Base-by-base conservation (phyloP, 2,113 vertebrate species). In the Sturnus vulgaris region DNA sequence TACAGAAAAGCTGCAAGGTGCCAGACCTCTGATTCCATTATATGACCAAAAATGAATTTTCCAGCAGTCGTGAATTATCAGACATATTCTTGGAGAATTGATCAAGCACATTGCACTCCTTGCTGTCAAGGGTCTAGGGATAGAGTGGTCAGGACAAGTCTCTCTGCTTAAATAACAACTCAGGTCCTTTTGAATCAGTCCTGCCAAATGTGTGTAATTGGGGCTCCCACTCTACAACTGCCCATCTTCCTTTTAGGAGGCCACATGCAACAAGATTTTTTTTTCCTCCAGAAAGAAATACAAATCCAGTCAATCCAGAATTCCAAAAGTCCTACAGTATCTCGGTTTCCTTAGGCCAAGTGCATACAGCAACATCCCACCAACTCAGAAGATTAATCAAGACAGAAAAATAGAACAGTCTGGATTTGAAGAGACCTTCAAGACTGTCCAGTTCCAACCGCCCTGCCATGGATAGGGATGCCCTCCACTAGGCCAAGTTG, bases 101-200 rank as follows among this genome's bases (percentile, higher is more conserved):
- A 52, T 40, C 27, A 56, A n/a, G n/a, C 20, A 37, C 37, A 39
- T 0, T 63, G 66, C 0, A 6, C 11, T 83, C 39, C 37, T 66
- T 77, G 39, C 47, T 77, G 33, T 50, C 39, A 59, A 37, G 17
- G 7, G 17, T 31, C 12, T 33, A 14, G 55, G 21, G 17, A 59
- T 2, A 57, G 20, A 0, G 22, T 8, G 33, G 37, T 14, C 2
- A 2, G 20, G 75, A 88, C 1, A 1, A 69, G 23, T 50, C 10
- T 52, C 33, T 39, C 70, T 76, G 20, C 49, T 78, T 53, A 82
- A 77, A 14, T 40, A 40, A 40, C 39, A 64, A 88, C 40, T 69
- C 44, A 19, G 8, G 16, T 82, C 12, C n/a, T 68, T 78, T 66
- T 44, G 18, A 82, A 76, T 30, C 20, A 80, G 21, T 69, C n/a